phyloP scores from a whole-genome alignment of 2,113 vertebrate genomes.

The Chloroceryle aenea region DNA sequence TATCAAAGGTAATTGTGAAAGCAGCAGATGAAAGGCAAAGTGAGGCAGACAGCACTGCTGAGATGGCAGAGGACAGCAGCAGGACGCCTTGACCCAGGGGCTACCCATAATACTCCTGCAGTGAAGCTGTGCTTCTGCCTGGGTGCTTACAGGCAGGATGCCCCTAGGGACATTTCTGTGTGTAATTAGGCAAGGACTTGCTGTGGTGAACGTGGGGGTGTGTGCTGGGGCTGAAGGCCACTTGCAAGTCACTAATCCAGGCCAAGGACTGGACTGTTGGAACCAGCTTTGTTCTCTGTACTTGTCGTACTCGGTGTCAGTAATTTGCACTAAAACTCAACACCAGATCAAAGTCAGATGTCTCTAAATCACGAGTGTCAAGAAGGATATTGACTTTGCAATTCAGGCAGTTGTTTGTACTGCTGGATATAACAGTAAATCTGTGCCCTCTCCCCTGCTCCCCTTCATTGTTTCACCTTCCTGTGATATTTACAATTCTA shows the following conservation, averaged over 20 bases:
- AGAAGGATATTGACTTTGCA: not conserved
- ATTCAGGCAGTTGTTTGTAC: not conserved
- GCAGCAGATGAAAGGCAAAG: not conserved
- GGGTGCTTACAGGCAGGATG: not conserved
- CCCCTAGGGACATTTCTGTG: not conserved
- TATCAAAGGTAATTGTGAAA: not conserved
- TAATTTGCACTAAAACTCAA: not conserved
- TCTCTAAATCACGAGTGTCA: not conserved
- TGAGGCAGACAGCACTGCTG: not conserved
- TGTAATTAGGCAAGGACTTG: accelerated
- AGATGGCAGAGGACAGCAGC: not conserved
- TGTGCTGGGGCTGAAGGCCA: not conserved
- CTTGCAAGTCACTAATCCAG: not conserved
- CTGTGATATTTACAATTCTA: not conserved
- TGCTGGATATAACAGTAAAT: not conserved
- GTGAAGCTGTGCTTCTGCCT: not conserved
- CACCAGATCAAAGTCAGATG: not conserved
- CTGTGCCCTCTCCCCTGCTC: not conserved
- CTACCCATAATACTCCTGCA: accelerated
- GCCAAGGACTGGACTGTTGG: not conserved
- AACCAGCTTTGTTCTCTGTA: accelerated
- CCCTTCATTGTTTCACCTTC: accelerated
- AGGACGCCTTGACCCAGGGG: not conserved
- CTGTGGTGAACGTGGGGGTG: not conserved
- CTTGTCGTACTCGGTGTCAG: accelerated